Conservation (phyloP, 2,888 invertebrate species). For the Cephus sareptanus region DNA sequence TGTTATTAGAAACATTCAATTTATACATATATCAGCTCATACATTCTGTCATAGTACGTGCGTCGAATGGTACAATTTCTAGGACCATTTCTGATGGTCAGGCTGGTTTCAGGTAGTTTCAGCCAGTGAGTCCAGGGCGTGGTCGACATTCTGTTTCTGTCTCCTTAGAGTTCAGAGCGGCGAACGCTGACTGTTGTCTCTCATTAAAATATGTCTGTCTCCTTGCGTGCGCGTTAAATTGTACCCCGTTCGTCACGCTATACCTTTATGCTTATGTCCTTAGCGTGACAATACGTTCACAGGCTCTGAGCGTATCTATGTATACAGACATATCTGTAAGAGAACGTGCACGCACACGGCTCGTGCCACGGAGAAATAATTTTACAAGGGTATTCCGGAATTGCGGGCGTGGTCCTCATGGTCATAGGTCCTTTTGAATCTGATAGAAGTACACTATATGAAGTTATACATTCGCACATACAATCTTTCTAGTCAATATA, state of each 20-base stretch:
- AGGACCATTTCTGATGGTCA: background rate
- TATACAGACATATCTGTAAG: background rate
- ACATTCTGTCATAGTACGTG: background rate
- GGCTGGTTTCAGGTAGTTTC: background rate
- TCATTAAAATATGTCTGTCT: background rate
- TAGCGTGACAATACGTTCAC: background rate
- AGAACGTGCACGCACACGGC: background rate
- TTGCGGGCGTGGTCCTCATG: conserved; percentile 34
- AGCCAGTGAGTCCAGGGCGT: background rate
- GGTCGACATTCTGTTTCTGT: conserved; percentile 2
- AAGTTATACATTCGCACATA: background rate
- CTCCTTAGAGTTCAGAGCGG: background rate
- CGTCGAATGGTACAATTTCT: background rate
- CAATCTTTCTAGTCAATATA: too few species aligned
- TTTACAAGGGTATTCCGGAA: conserved; percentile 25
- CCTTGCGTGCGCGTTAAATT: conserved; percentile 2
- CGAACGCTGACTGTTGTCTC: background rate
- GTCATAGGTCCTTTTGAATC: conserved; percentile 34
- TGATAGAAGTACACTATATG: background rate
- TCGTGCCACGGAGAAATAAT: background rate
- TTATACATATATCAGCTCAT: background rate
- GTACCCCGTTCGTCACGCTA: background rate
- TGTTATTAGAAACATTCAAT: background rate
- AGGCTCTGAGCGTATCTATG: background rate
- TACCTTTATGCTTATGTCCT: conserved; percentile 1